Percentiles rank a stretch among this genome's conserved stretches.
Conservation (phyloP, 1,140 invertebrate species). For the Drosophila kurseongensis region DNA sequence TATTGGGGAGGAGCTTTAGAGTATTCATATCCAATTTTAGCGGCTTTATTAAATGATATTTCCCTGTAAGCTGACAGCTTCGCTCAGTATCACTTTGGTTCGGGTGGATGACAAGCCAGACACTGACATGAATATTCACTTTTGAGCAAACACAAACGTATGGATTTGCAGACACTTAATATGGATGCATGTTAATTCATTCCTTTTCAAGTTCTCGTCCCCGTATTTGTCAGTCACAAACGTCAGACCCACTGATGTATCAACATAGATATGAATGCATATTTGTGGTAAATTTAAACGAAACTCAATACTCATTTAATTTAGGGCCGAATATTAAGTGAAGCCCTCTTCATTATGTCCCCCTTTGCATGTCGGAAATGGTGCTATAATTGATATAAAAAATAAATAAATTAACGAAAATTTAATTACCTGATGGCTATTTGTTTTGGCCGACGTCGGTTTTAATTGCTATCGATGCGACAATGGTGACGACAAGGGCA, state of each 20-base stretch:
- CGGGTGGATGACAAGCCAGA: conserved; percentile 43
- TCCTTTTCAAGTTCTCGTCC: background rate
- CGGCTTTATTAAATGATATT: conserved; percentile 60
- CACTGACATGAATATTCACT: conserved; percentile 60
- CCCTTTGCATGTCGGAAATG: conserved; percentile 7
- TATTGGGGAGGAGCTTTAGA: background rate
- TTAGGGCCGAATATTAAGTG: conserved; percentile 8
- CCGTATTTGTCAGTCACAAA: conserved; percentile 10
- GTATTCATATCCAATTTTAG: conserved; percentile 7
- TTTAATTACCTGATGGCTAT: conserved; percentile 68
- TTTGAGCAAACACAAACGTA: conserved; percentile 22
- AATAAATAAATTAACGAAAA: conserved; percentile 54
- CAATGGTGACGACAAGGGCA: conserved; percentile 25
- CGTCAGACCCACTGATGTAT: background rate
- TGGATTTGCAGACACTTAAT: conserved; percentile 44
- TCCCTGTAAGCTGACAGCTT: conserved; percentile 56
- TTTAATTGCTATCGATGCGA: conserved; percentile 38
- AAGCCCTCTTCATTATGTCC: conserved; percentile 19
- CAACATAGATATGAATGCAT: background rate
- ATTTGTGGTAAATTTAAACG: conserved; percentile 27
- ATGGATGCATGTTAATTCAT: conserved; percentile 39
- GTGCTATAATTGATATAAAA: conserved; percentile 41
- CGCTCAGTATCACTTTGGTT: background rate
- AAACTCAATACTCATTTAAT: conserved; percentile 28
- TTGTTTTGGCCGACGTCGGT: conserved; percentile 31